These are phyloP conservation scores for Oriolus oriolus DNA, from an alignment of 2,113 vertebrate species.

Conservation along the genomic window DNA sequence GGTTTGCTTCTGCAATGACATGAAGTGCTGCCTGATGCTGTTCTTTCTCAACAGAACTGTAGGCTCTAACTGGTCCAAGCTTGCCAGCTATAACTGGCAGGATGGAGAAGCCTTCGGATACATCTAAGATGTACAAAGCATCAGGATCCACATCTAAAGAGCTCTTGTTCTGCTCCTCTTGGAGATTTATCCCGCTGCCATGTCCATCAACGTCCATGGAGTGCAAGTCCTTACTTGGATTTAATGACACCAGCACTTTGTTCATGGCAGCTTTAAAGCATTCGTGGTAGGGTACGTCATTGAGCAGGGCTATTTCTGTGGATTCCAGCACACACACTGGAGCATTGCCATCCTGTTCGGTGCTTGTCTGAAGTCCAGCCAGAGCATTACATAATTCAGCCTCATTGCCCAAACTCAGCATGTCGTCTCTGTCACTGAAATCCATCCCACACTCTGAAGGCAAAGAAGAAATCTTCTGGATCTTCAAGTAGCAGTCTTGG, in stretches of 20 bases:
- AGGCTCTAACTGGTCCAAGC: conserved; percentile 84
- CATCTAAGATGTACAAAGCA: conserved; percentile 86
- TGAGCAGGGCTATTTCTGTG: conserved; percentile 89
- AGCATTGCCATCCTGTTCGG: conserved; percentile 25
- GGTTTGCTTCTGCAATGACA: conserved; percentile 79
- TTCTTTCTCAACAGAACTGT: conserved; percentile 91
- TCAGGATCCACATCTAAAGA: conserved; percentile 11
- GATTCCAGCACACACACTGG: conserved; percentile 83
- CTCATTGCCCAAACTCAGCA: conserved; percentile 70
- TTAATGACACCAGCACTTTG: conserved; percentile 79
- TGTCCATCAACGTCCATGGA: conserved; percentile 41
- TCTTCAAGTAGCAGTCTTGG: conserved; percentile 86
- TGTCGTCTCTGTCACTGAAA: neutral
- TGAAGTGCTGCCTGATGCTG: conserved; percentile 83
- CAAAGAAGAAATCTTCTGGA: conserved; percentile 77
- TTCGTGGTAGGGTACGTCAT: conserved; percentile 82
- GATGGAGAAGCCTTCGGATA: conserved; percentile 94
- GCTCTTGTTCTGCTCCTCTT: neutral
- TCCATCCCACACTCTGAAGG: conserved; percentile 68
- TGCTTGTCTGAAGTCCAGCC: conserved; percentile 85
- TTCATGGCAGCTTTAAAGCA: conserved; percentile 81
- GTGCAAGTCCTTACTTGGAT: conserved; percentile 36
- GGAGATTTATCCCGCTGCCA: neutral
- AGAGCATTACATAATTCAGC: conserved; percentile 88
- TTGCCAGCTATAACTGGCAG: conserved; percentile 87